Conservation (phyloP, 2,113 vertebrate species). For the Pao palembangensis region DNA sequence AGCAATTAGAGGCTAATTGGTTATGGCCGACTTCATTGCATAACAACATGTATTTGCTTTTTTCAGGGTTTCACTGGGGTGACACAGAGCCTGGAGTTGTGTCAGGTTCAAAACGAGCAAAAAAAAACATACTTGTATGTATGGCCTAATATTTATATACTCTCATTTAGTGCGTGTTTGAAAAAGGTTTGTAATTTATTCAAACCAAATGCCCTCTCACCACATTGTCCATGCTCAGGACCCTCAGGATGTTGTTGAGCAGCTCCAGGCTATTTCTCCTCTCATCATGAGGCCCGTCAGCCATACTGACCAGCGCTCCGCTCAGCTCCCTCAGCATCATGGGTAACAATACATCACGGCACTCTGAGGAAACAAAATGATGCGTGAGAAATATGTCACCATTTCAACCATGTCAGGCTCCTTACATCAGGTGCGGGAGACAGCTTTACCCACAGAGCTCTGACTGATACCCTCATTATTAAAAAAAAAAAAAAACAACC, state of each 20-base stretch:
- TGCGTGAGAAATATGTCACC: background rate
- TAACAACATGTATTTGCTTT: background rate
- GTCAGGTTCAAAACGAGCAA: background rate
- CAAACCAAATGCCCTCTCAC: slow-evolving; percentile 74
- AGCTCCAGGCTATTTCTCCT: slow-evolving; percentile 85
- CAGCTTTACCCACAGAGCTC: slow-evolving; percentile 24
- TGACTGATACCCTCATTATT: slow-evolving; percentile 45
- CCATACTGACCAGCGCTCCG: slow-evolving; percentile 76
- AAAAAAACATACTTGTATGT: no score
- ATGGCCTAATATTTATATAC: no score
- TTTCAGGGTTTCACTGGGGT: background rate
- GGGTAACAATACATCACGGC: slow-evolving; percentile 91
- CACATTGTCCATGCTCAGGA: slow-evolving; percentile 85
- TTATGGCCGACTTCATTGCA: slow-evolving; percentile 15
- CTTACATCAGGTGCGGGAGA: slow-evolving; percentile 24
- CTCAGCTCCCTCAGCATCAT: slow-evolving; percentile 92
- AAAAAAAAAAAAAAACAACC: slow-evolving; percentile 36
- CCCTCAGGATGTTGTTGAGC: slow-evolving; percentile 92
- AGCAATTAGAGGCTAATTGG: slow-evolving; percentile 36
- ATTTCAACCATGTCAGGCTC: no score
- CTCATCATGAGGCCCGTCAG: slow-evolving; percentile 76
- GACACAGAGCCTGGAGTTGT: background rate
- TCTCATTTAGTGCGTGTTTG: background rate
- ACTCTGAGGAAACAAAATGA: slow-evolving; percentile 74
- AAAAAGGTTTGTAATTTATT: background rate